Evolutionary conservation across 2,113 vertebrate genomes (phyloP).

Genomic region (Serinus canaria): DNA sequence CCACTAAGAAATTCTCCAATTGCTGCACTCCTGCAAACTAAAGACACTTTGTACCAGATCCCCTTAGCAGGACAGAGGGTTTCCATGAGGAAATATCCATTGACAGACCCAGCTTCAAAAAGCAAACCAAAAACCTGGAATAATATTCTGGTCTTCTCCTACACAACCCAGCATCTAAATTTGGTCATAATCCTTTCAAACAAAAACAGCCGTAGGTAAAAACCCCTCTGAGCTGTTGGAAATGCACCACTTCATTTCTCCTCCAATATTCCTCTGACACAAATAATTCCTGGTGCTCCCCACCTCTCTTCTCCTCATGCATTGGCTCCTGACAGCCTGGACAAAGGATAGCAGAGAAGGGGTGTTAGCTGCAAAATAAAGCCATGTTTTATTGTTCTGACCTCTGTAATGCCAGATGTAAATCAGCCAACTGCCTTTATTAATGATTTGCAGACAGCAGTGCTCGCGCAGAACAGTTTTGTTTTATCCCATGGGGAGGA

Average conservation of each 20-base stretch:
- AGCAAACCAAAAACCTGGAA: neutral
- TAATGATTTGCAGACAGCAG: constrained; percentile 37
- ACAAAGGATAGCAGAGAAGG: constrained; percentile 4
- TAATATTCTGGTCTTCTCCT: neutral
- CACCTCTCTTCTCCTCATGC: neutral
- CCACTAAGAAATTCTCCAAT: neutral
- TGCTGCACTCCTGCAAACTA: neutral
- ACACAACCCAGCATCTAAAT: neutral
- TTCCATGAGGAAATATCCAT: neutral
- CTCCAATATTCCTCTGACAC: neutral
- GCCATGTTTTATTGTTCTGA: constrained; percentile 44
- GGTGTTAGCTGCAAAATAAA: constrained; percentile 25
- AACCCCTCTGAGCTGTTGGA: neutral
- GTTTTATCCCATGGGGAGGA: neutral
- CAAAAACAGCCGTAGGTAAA: neutral
- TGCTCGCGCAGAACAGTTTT: constrained; percentile 6
- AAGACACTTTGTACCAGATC: neutral
- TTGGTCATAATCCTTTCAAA: neutral
- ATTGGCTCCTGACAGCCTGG: neutral
- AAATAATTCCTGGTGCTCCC: neutral
- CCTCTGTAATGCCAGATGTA: constrained; percentile 24
- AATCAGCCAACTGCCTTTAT: constrained; percentile 43
- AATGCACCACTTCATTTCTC: neutral
- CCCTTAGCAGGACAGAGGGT: neutral
- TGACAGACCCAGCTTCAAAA: neutral